Percentiles rank a stretch among this genome's conserved stretches.
Conservation (phyloP, 1,140 invertebrate species). For the Brachionus asplanchnoidis region DNA sequence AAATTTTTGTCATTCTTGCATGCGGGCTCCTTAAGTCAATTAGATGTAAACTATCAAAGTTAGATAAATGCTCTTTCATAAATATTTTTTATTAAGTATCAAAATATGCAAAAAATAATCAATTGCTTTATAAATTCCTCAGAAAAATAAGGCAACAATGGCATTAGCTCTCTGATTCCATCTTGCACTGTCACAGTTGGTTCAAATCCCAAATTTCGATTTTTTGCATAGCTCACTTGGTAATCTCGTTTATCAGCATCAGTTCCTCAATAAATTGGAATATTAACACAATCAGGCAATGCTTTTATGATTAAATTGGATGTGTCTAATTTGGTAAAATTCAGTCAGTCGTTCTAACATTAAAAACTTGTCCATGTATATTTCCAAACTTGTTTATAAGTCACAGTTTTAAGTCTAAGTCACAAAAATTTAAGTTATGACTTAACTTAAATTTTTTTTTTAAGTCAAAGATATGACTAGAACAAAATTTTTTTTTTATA, state of each 20-base stretch:
- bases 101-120: neutral
- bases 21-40: neutral
- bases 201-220: constrained; percentile 46
- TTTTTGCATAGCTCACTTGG: constrained; percentile 48
- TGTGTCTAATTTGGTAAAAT: constrained; percentile 46
- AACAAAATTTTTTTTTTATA: too few species aligned
- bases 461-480: too few species aligned
- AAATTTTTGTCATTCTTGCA: neutral
- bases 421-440: too few species aligned
- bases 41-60: neutral
- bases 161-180: constrained; percentile 46
- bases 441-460: too few species aligned
- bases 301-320: constrained; percentile 43
- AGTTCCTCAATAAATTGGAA: neutral
- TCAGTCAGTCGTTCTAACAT: constrained; percentile 48
- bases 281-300: constrained; percentile 42
- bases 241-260: constrained; percentile 45
- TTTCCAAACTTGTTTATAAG: too few species aligned
- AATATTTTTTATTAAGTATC: neutral
- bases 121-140: constrained; percentile 42
- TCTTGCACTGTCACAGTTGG: constrained; percentile 45
- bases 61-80: neutral
- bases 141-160: constrained; percentile 46
- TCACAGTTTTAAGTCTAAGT: too few species aligned
- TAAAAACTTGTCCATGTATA: constrained; percentile 47